phyloP scores from a whole-genome alignment of 2,113 vertebrate species.

The Petrocephalus zakoni region DNA sequence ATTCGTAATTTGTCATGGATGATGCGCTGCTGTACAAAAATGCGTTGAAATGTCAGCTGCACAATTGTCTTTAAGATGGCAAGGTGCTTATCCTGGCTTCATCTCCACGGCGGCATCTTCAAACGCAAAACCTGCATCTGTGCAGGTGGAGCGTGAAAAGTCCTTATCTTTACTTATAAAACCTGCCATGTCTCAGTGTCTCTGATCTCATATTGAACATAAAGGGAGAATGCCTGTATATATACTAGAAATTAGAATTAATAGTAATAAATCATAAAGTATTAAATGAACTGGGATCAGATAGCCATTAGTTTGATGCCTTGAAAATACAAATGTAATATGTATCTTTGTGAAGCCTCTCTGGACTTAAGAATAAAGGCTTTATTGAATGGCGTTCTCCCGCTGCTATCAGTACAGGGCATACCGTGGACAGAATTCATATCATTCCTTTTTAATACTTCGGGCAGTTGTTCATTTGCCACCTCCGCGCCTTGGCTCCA shows the following conservation, averaged over 20 bases:
- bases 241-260: not conserved
- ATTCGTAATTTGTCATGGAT: not conserved
- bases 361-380: not conserved
- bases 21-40: not conserved
- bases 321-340: not conserved
- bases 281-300: not conserved
- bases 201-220: not conserved
- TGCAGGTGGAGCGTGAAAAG: not conserved
- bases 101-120: conserved; percentile 7
- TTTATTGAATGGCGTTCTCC: not conserved
- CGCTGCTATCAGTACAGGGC: conserved; percentile 39
- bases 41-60: not conserved
- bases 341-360: not conserved
- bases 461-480: conserved; percentile 50
- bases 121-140: not conserved
- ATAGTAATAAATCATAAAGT: not conserved
- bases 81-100: conserved; percentile 47
- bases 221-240: not conserved
- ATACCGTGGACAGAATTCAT: conserved; percentile 42
- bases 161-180: not conserved
- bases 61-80: conserved; percentile 41
- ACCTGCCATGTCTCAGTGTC: not conserved
- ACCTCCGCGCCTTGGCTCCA: conserved; percentile 44
- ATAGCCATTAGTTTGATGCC: not conserved
- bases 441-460: conserved; percentile 37